phyloP scores from a whole-genome alignment of 2,888 invertebrate species.

The Meliscaeva auricollis region DNA sequence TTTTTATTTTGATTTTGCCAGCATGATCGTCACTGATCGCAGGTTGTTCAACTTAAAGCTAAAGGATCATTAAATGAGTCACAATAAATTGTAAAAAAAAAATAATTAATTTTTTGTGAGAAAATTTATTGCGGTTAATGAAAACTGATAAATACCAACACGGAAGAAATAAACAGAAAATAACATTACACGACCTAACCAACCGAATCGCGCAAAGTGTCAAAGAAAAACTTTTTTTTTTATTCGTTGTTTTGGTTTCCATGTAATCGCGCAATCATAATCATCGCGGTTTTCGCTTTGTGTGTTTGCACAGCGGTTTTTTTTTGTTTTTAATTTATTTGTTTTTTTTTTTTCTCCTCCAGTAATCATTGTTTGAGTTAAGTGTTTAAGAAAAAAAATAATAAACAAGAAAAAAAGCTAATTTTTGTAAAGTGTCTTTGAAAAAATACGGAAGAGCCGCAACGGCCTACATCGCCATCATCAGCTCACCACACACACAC shows the following conservation, averaged over 20 bases:
- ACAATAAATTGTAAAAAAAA: background rate
- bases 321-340: slow-evolving; percentile 28
- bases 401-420: slow-evolving; percentile 18
- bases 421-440: slow-evolving; percentile 58
- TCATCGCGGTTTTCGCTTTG: slow-evolving; percentile 10
- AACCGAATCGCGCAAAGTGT: slow-evolving; percentile 43
- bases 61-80: background rate
- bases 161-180: slow-evolving; percentile 53
- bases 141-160: slow-evolving; percentile 36
- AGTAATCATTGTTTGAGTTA: slow-evolving; percentile 65
- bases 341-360: slow-evolving; percentile 23
- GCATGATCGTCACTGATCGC: slow-evolving; percentile 35
- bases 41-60: slow-evolving; percentile 56
- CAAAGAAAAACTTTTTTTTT: slow-evolving; percentile 39
- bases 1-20: slow-evolving; percentile 1
- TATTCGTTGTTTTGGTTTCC: slow-evolving; percentile 66
- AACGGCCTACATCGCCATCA: slow-evolving; percentile 46
- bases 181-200: slow-evolving; percentile 1
- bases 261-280: slow-evolving; percentile 40
- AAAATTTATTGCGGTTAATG: slow-evolving; percentile 21
- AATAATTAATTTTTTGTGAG: slow-evolving; percentile 3
- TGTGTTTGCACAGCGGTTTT: slow-evolving; percentile 38
- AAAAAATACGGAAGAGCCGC: slow-evolving; percentile 60
- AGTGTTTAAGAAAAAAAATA: slow-evolving; percentile 29
- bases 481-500: background rate